These are phyloP conservation scores for Syncerus caffer DNA, from an alignment of 2,797 vertebrate genomes.

Conservation along the genomic window DNA sequence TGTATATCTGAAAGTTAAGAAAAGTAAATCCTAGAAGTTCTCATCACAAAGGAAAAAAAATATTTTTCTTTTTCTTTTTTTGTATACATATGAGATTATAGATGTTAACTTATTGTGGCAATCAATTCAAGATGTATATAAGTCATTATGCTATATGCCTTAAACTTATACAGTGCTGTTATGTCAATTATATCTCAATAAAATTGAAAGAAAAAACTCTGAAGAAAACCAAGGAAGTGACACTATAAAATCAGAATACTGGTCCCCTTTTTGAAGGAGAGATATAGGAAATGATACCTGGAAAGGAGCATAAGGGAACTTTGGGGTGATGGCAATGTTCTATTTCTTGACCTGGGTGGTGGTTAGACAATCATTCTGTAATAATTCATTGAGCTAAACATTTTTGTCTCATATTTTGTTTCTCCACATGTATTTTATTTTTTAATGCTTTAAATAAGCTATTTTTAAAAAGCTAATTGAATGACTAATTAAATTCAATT, in stretches of 20 bases:
- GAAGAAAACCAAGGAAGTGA: background rate
- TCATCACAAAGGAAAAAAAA: background rate
- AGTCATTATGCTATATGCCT: background rate
- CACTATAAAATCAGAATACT: background rate
- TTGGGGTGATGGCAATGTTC: background rate
- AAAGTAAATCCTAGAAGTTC: background rate
- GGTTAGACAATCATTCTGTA: background rate
- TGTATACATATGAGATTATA: background rate
- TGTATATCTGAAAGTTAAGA: background rate
- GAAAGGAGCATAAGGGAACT: too few relatives aligned
- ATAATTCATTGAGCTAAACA: background rate
- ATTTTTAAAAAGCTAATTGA: background rate
- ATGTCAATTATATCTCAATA: background rate
- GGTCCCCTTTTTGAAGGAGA: background rate
- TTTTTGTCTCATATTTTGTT: background rate
- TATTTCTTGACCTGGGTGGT: background rate
- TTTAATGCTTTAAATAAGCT: background rate
- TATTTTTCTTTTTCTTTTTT: too few relatives aligned
- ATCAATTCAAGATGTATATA: background rate
- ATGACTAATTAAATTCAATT: background rate
- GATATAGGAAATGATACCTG: background rate
- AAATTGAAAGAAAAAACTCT: background rate
- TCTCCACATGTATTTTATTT: background rate
- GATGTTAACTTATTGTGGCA: background rate
- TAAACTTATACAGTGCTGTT: background rate